Percentiles rank a stretch among this genome's conserved stretches.
phyloP scores from a whole-genome alignment of 2,888 invertebrate genomes.

The Rhogogaster chlorosoma region DNA sequence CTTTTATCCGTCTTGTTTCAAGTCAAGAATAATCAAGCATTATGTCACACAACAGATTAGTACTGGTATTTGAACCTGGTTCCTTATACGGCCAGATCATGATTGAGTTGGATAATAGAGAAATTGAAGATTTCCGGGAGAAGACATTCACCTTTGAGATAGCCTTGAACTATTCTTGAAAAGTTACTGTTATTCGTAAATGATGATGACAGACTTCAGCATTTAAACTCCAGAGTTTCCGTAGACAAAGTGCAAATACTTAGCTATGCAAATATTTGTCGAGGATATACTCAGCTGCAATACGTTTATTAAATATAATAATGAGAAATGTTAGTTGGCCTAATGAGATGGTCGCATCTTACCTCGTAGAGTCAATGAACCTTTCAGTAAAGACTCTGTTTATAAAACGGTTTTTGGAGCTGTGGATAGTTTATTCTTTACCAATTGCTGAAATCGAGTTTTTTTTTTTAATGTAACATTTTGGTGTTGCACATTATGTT shows the following conservation, averaged over 20 bases:
- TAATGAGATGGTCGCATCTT: not conserved
- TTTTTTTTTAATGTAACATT: not conserved
- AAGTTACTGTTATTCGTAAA: not conserved
- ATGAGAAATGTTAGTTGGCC: not conserved
- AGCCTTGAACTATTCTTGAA: slow-evolving; percentile 7
- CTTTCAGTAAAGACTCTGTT: not conserved
- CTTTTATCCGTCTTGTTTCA: not conserved
- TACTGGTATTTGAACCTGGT: not conserved
- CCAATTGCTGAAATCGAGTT: not conserved
- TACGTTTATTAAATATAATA: not conserved
- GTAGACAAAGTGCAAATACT: not conserved
- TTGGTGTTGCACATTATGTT: not conserved
- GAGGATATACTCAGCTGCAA: not conserved
- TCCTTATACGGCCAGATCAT: not conserved
- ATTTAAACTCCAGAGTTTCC: not conserved
- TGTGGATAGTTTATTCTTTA: not conserved
- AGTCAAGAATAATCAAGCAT: not conserved
- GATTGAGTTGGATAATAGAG: not conserved
- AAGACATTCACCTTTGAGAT: slow-evolving; percentile 15
- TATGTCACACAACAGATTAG: not conserved
- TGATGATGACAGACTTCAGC: not conserved
- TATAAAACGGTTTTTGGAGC: not conserved
- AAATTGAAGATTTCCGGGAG: not conserved
- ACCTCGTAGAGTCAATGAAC: not conserved
- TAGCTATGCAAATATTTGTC: not conserved